Evolutionary conservation across 2,113 vertebrate species (phyloP).

Genomic region (Porphyrio hochstetteri): DNA sequence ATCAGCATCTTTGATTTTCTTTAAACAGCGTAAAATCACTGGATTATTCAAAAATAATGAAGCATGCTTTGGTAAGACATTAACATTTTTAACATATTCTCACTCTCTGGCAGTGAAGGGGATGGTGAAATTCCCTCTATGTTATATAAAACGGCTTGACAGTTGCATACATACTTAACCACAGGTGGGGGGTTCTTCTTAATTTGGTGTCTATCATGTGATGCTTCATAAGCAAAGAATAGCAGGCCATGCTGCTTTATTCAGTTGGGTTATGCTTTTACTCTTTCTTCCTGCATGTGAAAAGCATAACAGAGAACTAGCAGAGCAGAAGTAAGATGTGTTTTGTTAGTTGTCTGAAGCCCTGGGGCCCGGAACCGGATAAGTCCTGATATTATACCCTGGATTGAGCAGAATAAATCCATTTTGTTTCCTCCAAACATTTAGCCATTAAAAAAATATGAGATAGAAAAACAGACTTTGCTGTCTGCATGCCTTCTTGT

Average conservation of each 20-base stretch:
- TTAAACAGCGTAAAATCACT: background rate
- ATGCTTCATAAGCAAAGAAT: conserved; percentile 77
- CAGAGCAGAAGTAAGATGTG: conserved; percentile 92
- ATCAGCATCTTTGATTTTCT: conserved; percentile 10
- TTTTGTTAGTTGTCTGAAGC: conserved; percentile 93
- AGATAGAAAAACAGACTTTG: conserved; percentile 84
- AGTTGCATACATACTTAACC: conserved; percentile 23
- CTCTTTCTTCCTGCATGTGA: conserved; percentile 83
- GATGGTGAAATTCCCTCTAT: background rate
- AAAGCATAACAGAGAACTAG: conserved; percentile 86
- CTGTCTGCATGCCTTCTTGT: conserved; percentile 79
- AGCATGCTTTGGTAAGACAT: background rate
- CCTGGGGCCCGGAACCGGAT: conserved; percentile 87
- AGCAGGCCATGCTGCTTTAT: conserved; percentile 74
- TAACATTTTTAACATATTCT: conserved; percentile 17
- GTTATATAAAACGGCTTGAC: background rate
- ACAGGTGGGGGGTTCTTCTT: conserved; percentile 55
- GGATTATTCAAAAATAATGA: conserved; percentile 16
- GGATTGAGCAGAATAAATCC: conserved; percentile 87
- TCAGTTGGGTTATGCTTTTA: conserved; percentile 76
- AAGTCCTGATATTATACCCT: conserved; percentile 84
- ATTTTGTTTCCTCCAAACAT: conserved; percentile 90
- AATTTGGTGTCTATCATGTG: conserved; percentile 65
- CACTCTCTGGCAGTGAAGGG: background rate
- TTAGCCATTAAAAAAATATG: conserved; percentile 86